A percentile compares a stretch with the other conserved stretches of the same genome.
Conservation (phyloP, 2,113 vertebrate genomes). For the Oenanthe melanoleuca region DNA sequence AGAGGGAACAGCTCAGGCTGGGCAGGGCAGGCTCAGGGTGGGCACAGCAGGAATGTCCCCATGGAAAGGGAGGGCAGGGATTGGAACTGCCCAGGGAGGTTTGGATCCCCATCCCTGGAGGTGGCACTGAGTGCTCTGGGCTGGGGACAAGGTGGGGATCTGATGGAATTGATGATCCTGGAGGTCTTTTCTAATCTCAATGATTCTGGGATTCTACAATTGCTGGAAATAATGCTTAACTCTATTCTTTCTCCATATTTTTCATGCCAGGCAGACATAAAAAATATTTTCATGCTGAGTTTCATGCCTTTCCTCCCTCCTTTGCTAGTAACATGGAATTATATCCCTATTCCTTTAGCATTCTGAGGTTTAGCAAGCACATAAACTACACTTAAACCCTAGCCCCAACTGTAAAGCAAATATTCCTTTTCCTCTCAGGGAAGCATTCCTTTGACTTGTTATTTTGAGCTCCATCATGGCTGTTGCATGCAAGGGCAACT, state of each 20-base stretch:
- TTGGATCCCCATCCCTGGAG: rapidly evolving
- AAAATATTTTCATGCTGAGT: not conserved
- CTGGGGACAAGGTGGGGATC: not conserved
- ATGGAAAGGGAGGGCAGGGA: not conserved
- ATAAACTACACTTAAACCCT: not conserved
- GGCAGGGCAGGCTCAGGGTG: not conserved
- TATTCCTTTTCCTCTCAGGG: not conserved
- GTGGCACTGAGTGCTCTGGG: not conserved
- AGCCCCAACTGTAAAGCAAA: not conserved
- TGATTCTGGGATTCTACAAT: not conserved
- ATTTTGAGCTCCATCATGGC: not conserved
- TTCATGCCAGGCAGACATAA: not conserved
- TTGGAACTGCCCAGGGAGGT: not conserved
- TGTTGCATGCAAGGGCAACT: not conserved
- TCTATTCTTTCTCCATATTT: not conserved
- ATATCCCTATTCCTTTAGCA: not conserved
- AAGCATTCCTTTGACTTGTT: not conserved
- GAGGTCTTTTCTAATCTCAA: not conserved
- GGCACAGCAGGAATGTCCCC: not conserved
- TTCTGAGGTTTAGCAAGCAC: not conserved
- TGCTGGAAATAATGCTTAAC: not conserved
- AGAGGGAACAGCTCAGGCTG: not conserved
- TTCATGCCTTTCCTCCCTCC: not conserved
- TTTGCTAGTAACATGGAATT: not conserved
- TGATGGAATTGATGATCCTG: rapidly evolving